Base-by-base conservation (phyloP, 2,888 invertebrate species). In the Brachyopa scutellaris region DNA sequence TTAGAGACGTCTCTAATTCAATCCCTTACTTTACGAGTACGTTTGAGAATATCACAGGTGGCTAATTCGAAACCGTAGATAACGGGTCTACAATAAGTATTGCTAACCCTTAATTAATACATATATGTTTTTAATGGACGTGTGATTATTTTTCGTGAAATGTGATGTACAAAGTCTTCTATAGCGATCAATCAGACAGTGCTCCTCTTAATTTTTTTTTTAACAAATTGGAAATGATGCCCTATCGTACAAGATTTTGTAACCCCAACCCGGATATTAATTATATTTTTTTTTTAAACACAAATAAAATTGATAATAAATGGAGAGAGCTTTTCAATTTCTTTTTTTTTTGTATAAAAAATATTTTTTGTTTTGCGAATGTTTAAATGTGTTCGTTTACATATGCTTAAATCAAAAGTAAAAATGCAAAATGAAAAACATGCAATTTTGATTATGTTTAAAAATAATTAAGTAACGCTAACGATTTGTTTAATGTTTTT, bases 391-490 rank as follows among this genome's bases (percentile, higher is more conserved):
- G n/a, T n/a, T n/a, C n/a, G n/a, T n/a, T n/a, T n/a, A n/a, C n/a
- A n/a, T n/a, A n/a, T n/a, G n/a, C n/a, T n/a, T 36, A 8, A 2
- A 31, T 7, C 23, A 8, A 45, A 8, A 33, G 57, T 7, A 26
- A 53, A 11, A 67, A 38, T 6, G n/a, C n/a, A n/a, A 13, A 21
- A 40, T 51, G 8, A 15, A 42, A 36, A 15, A 8, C 5, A 26
- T 6, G 21, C 5, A 42, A 47, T 64, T 49, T 57, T n/a, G 9
- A 64, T 64, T 13, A 17, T 31, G 6, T 38, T 23, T 2, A 45
- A 49, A 38, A 51, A 55, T 49, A 26, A 67, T 53, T 51, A 45
- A 66, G 26, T 74, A 76, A 79, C 55, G 42, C 67, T 62, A 67
- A 73, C 61, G 36, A 69, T n/a, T n/a, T n/a, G n/a, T n/a, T n/a